Percentiles rank a stretch among this genome's conserved stretches.
phyloP scores from a whole-genome alignment of 2,888 invertebrate species.

The Parelbella ahira region DNA sequence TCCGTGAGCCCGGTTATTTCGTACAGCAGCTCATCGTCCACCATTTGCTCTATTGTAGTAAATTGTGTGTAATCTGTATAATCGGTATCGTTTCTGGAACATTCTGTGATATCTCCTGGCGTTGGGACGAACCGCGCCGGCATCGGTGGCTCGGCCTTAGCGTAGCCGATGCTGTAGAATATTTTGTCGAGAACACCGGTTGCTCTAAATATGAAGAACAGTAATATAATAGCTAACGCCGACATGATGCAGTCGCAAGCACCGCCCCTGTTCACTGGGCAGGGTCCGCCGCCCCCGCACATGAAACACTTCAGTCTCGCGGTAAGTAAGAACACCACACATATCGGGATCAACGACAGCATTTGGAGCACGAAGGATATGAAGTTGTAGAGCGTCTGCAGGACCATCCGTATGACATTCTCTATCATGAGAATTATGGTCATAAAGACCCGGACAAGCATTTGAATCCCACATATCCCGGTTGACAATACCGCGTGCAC shows the following conservation, averaged over 20 bases:
- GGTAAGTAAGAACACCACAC: slow-evolving; percentile 56
- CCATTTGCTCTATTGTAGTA: slow-evolving; percentile 5
- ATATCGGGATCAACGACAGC: slow-evolving; percentile 62
- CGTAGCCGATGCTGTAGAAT: slow-evolving; percentile 58
- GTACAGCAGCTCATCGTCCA: slow-evolving; percentile 5
- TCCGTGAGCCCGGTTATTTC: neutral
- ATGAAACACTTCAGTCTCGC: slow-evolving; percentile 57
- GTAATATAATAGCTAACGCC: slow-evolving; percentile 46
- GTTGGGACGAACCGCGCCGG: slow-evolving; percentile 45
- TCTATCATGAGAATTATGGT: slow-evolving; percentile 64
- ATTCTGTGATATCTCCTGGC: slow-evolving; percentile 53
- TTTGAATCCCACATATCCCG: slow-evolving; percentile 59
- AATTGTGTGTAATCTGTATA: slow-evolving; percentile 22
- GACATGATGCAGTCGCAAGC: slow-evolving; percentile 64
- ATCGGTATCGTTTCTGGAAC: slow-evolving; percentile 48
- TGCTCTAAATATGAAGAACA: slow-evolving; percentile 58
- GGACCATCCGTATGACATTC: slow-evolving; percentile 58
- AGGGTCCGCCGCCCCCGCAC: slow-evolving; percentile 61
- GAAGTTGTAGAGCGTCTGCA: slow-evolving; percentile 64
- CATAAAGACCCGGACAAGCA: slow-evolving; percentile 64
- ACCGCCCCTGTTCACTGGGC: slow-evolving; percentile 54
- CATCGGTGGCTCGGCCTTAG: slow-evolving; percentile 38
- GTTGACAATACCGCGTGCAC: slow-evolving; percentile 51
- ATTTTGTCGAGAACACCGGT: slow-evolving; percentile 61
- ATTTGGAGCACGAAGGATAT: slow-evolving; percentile 62